A percentile compares a stretch with the other conserved stretches of the same genome.
Evolutionary conservation across 2,113 vertebrate species (phyloP).

Genomic region (Rhabdomys dilectus): DNA sequence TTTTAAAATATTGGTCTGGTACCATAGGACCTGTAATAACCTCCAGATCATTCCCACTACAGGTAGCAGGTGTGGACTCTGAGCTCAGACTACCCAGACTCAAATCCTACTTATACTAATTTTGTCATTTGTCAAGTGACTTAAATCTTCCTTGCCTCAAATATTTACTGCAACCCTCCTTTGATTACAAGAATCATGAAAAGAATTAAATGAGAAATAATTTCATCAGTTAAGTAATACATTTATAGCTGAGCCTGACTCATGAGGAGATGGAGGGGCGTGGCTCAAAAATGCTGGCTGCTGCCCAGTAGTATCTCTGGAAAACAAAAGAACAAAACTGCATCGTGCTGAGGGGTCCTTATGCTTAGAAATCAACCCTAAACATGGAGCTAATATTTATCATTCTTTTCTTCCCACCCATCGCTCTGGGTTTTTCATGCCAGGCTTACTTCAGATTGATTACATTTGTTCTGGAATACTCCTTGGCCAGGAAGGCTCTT

Average conservation of each 20-base stretch:
- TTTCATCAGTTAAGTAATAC: not conserved
- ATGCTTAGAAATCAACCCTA: not conserved
- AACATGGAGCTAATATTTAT: not conserved
- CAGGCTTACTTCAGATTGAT: not conserved
- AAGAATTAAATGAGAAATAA: constrained; percentile 45
- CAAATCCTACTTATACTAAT: not conserved
- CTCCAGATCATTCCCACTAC: not conserved
- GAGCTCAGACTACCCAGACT: not conserved
- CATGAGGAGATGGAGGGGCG: not conserved
- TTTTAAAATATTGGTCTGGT: not conserved
- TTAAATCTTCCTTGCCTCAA: not conserved
- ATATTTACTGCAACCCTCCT: not conserved
- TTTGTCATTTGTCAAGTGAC: not conserved
- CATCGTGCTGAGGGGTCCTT: not conserved
- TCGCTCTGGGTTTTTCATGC: not conserved
- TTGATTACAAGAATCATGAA: not conserved
- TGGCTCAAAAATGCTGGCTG: not conserved
- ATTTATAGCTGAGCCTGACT: not conserved
- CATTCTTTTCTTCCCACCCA: not conserved
- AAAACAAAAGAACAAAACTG: not conserved
- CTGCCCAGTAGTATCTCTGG: not conserved
- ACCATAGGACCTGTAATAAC: not conserved
- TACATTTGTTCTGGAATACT: not conserved
- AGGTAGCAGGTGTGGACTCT: not conserved
- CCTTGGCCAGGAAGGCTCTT: not conserved